Evolutionary conservation across 2,113 vertebrate species (phyloP), one percentile per base, ranked within the genome.

Genomic region (Erythrocercus mccallii): DNA sequence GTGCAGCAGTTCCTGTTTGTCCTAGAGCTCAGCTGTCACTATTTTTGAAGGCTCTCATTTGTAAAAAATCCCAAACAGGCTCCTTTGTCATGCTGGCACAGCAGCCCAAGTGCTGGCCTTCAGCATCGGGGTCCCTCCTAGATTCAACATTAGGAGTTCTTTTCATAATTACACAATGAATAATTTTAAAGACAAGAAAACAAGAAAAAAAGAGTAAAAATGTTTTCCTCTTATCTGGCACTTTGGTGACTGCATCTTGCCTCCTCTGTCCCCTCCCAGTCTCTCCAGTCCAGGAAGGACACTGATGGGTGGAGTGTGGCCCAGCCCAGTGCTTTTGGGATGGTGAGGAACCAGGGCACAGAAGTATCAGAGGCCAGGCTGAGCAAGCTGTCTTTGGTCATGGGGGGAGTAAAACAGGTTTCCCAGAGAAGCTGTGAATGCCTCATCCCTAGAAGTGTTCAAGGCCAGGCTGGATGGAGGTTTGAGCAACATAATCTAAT

Each of bases 291-390:
- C 62, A 81, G 37, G 37, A 48, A 40, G 17, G 9, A 35, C 35
- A 30, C 11, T 25, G 40, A 12, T 20, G 14, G 1, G 0, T 24
- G 6, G 18, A 11, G 2, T 5, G 5, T 60, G 16, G 18, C 18
- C 21, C 2, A 3, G 14, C 10, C 1, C 31, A 21, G 30, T 13
- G 25, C 5, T 28, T 88, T 72, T 2, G 8, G 12, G 15, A 10
- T 30, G 58, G 4, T 9, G 74, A 94, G 25, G 17, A 7, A 2
- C 8, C 1, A 3, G 9, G 15, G 21, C 6, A 62, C 12, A 35
- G 2, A 5, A 50, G 30, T 40, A n/a, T 23, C 33, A 5, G 4
- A 68, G 27, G 21, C 11, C 33, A 79, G 40, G 31, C 17, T 62
- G 47, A 68, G 10, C 3, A 15, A 72, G 4, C 3, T 48, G 33